A percentile compares a stretch with the other conserved stretches of the same genome.
phyloP scores from a whole-genome alignment of 2,797 vertebrate species.

The Danio choprae region DNA sequence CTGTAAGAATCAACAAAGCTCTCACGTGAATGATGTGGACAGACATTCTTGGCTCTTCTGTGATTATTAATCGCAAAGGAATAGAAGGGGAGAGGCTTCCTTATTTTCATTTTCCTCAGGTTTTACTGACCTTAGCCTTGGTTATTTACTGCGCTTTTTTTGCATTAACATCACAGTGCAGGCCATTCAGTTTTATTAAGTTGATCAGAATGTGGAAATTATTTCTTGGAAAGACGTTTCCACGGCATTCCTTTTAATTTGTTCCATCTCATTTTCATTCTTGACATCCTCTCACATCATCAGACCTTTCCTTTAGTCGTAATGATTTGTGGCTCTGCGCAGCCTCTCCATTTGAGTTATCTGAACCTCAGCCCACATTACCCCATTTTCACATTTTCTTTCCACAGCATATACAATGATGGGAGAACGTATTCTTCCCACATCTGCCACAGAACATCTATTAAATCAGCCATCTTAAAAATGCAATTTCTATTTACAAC shows the following conservation, averaged over 20 bases:
- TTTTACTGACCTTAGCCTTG: conserved; percentile 33
- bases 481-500: neutral
- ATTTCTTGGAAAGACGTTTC: conserved; percentile 16
- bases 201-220: neutral
- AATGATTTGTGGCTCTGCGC: neutral
- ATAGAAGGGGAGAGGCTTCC: conserved; percentile 18
- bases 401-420: conserved; percentile 30
- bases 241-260: neutral
- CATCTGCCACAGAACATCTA: conserved; percentile 32
- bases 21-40: conserved; percentile 37
- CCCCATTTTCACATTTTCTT: conserved; percentile 22
- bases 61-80: conserved; percentile 21
- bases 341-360: neutral
- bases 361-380: neutral
- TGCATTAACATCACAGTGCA: neutral
- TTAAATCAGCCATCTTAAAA: neutral
- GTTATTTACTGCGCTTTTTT: conserved; percentile 22
- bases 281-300: neutral
- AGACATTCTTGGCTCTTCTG: conserved; percentile 17
- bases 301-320: neutral
- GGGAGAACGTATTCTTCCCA: neutral
- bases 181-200: neutral
- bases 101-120: conserved; percentile 53
- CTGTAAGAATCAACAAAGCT: conserved; percentile 43
- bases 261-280: conserved; percentile 15